Evolutionary conservation across 2,113 vertebrate species (phyloP).

Genomic region (Platichthys stellatus): DNA sequence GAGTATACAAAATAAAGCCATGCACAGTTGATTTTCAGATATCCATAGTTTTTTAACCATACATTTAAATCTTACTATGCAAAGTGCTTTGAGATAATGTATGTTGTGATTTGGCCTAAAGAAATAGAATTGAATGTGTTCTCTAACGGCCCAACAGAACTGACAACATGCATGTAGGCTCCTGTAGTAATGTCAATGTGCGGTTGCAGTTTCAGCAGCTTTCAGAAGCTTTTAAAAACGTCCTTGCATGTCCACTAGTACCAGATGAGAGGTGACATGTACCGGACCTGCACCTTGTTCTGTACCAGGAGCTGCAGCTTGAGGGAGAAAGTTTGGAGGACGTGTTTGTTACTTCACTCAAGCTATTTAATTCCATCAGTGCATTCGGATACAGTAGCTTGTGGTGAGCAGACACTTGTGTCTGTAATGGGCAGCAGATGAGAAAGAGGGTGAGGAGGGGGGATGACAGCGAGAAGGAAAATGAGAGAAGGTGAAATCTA

Average conservation of each 20-base stretch:
- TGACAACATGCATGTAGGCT: no score
- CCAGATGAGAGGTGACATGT: background rate
- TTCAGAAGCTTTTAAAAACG: background rate
- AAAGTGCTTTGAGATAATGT: no score
- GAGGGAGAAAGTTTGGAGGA: background rate
- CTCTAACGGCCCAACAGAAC: no score
- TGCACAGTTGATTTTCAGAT: no score
- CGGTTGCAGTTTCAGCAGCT: background rate
- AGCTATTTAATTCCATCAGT: constrained; percentile 15
- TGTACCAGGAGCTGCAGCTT: constrained; percentile 18
- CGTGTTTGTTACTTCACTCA: background rate
- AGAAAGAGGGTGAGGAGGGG: constrained; percentile 36
- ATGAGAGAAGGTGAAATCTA: constrained; percentile 72
- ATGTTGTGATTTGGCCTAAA: no score
- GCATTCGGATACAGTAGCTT: constrained; percentile 30
- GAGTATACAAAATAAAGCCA: no score
- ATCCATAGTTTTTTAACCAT: no score
- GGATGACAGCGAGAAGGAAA: constrained; percentile 50
- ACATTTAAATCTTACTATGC: no score
- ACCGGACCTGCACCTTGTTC: background rate
- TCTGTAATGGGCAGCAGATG: constrained; percentile 51
- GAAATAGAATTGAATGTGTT: no score
- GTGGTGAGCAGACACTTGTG: constrained; percentile 26
- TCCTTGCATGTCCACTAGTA: background rate
- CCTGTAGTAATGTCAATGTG: background rate